These are phyloP conservation scores for Phalacrocorax carbo DNA, from an alignment of 2,113 vertebrate genomes.

Conservation along the genomic window DNA sequence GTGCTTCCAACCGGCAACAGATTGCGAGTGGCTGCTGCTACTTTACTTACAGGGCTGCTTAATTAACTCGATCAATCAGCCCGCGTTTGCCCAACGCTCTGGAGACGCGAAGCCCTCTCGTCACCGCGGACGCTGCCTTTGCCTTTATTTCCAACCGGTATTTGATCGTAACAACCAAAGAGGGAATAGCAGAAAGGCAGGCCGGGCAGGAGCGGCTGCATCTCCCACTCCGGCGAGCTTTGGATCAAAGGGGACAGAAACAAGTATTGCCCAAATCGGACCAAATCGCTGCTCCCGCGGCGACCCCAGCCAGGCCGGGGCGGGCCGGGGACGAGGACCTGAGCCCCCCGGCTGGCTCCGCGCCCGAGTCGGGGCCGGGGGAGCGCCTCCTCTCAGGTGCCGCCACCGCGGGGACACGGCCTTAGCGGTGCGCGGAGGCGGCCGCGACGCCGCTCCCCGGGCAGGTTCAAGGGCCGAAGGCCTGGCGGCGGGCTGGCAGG, in stretches of 20 bases:
- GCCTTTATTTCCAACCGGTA: background rate
- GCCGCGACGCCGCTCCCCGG: background rate
- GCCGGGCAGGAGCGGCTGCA: background rate
- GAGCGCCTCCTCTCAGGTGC: background rate
- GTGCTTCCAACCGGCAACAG: background rate
- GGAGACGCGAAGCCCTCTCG: background rate
- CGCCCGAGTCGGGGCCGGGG: rapidly evolving
- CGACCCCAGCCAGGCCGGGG: background rate
- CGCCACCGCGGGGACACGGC: background rate
- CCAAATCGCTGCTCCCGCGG: background rate
- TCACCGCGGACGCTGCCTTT: background rate
- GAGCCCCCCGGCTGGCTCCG: rapidly evolving
- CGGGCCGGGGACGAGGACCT: rapidly evolving
- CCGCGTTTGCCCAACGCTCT: background rate
- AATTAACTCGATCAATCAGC: slow-evolving; percentile 58
- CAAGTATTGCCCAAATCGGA: background rate
- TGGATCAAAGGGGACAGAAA: background rate
- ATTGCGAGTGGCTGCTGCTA: slow-evolving; percentile 25
- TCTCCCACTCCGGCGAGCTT: background rate
- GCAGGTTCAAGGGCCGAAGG: background rate
- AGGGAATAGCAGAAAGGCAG: background rate
- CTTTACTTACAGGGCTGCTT: slow-evolving; percentile 36
- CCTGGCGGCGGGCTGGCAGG: background rate
- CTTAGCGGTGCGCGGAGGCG: background rate
- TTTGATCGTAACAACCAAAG: background rate